Evolutionary conservation across 1,140 invertebrate species (phyloP), one percentile per base, ranked within the genome.

Genomic region (Bombus breviceps): DNA sequence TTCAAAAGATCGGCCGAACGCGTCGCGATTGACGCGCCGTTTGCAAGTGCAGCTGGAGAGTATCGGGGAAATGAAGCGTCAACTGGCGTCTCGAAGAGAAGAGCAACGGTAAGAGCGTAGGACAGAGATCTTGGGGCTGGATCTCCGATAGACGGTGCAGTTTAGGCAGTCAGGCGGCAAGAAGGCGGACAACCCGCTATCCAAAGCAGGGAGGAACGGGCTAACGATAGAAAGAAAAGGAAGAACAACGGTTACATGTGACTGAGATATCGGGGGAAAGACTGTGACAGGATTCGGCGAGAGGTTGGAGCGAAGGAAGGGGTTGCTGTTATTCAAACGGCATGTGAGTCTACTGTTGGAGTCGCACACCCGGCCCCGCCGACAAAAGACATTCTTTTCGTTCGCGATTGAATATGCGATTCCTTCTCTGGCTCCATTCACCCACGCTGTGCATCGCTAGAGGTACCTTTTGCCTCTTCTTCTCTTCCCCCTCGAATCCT

Each of bases 361-460:
- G 73, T 69, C 37, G 72, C 83, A 57, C 66, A 41, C 66, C 57
- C 83, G 41, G 25, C n/a, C 53, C 53, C 34, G 41, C 72, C 85
- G 80, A 86, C 85, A 86, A 86, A 86, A 86, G 81, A 83, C 80
- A 86, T 86, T 86, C 81, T 77, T 83, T 83, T 83, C 81, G 86
- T 79, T n/a, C 75, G 43, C 86, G 86, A 86, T 86, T 83, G 81
- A 86, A 86, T 86, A 86, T 86, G 85, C 80, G 79, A 86, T 81
- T 85, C 66, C 74, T 84, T 62, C 75, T 59, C 66, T 32, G 22
- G 22, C 39, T 25, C 25, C 8, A 34, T 82, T 62, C 53, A 37
- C 57, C 59, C 32, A 34, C n/a, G 10, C 39, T 22, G 39, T n/a
- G 59, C 81, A 59, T 43, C 53, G 71, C 71, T 28, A 37, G 41